Evolutionary conservation across 2,888 invertebrate species (phyloP).

Genomic region (Lasioglossum calceatum): DNA sequence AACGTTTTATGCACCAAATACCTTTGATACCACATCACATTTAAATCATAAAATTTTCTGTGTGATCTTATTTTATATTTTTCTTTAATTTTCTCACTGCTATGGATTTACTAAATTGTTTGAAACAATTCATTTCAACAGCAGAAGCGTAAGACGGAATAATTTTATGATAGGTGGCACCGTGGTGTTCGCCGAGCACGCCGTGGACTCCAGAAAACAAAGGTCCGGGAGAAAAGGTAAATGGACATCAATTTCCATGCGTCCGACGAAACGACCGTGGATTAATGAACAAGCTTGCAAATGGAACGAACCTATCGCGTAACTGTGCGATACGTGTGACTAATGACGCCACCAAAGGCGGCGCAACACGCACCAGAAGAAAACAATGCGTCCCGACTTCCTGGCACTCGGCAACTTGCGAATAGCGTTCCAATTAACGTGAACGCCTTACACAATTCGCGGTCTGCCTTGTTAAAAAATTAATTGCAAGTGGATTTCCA

Average conservation of each 20-base stretch:
- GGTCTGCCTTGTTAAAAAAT: conserved; percentile 38
- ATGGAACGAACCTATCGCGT: conserved; percentile 66
- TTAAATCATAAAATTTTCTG: neutral
- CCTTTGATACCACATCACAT: neutral
- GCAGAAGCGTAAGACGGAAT: neutral
- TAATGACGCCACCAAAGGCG: conserved; percentile 60
- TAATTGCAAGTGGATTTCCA: conserved; percentile 29
- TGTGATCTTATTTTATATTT: neutral
- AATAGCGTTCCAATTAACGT: conserved; percentile 52
- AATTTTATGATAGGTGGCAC: neutral
- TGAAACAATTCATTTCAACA: neutral
- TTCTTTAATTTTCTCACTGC: neutral
- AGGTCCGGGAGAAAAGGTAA: conserved; percentile 20
- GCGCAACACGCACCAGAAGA: conserved; percentile 48
- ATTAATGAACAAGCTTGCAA: conserved; percentile 68
- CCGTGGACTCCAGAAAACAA: neutral
- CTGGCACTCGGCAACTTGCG: conserved; percentile 22
- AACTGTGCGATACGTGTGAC: conserved; percentile 65
- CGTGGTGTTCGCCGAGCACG: neutral
- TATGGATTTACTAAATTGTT: neutral
- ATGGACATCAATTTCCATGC: conserved; percentile 57
- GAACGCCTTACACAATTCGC: neutral
- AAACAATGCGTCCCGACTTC: conserved; percentile 49
- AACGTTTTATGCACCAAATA: too few relatives aligned
- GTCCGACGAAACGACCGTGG: conserved; percentile 34